These are phyloP conservation scores for Temnothorax longispinosus DNA, from an alignment of 1,140 invertebrate genomes.

Conservation along the genomic window DNA sequence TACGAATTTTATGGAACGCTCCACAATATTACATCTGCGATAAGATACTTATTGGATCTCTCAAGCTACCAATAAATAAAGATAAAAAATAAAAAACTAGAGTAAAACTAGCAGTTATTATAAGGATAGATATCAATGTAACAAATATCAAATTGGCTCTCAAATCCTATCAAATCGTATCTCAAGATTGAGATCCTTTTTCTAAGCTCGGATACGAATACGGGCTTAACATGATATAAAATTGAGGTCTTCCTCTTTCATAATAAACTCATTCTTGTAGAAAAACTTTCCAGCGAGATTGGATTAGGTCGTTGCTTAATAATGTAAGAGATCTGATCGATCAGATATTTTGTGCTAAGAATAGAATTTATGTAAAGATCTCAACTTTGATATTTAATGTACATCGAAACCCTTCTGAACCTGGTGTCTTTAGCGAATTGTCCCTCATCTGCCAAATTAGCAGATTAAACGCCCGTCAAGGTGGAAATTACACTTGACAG, in stretches of 20 bases:
- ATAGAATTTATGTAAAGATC: constrained; percentile 16
- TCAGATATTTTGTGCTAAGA: constrained; percentile 5
- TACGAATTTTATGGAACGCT: neutral
- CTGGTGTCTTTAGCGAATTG: constrained; percentile 39
- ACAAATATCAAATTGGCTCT: neutral
- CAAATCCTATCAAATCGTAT: neutral
- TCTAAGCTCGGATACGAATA: neutral
- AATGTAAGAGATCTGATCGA: constrained; percentile 3
- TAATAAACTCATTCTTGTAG: neutral
- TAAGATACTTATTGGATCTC: neutral
- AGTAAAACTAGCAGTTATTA: neutral
- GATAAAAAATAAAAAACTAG: neutral
- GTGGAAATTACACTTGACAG: constrained; percentile 64
- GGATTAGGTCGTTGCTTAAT: neutral
- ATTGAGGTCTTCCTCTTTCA: neutral
- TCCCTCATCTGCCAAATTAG: constrained; percentile 68
- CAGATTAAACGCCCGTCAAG: constrained; percentile 59
- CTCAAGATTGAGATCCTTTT: neutral
- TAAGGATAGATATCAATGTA: neutral
- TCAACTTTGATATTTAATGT: constrained; percentile 33
- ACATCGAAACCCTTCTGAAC: constrained; percentile 3
- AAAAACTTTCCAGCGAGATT: neutral
- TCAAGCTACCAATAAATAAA: neutral
- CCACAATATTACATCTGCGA: neutral
- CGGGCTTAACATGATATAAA: neutral